Base-by-base conservation (phyloP, 2,113 vertebrate species). In the Gavia stellata region DNA sequence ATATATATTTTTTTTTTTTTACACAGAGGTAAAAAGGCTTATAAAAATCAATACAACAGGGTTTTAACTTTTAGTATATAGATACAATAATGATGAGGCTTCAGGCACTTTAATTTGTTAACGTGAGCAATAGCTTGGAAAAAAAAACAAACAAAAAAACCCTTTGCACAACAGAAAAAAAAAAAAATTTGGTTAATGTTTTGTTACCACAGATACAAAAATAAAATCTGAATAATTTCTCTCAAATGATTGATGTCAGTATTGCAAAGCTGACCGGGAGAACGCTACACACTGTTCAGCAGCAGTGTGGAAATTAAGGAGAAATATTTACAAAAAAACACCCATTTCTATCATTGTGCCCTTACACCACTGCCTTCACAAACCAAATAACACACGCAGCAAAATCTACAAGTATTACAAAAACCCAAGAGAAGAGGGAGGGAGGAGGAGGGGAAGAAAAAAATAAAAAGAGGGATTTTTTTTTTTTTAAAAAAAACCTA, bases 1-100 rank as follows among this genome's bases (percentile, higher is more conserved):
- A 99, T 99, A 99, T 99, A 99, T 99, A 98, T 98, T 98, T 98
- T 98, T 99, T 98, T 95, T 98, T 98, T 98, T 99, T 99, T 99
- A 98, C 98, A 99, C 98, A 98, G 98, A 99, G 98, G 99, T 99
- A 99, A 99, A 99, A 99, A 99, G 99, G 99, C 98, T 99, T 99
- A 99, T 99, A 98, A 98, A 98, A 98, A 98, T 98, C 98, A 98
- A 98, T 98, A 98, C 98, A 98, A 98, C 98, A 97, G 98, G 98
- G 97, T 98, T 98, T 98, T 96, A 97, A 97, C 98, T 98, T 97
- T 99, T 98, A 98, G 98, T 97, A 98, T 98, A 99, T 97, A 97
- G 98, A 97, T 98, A 98, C 98, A 98, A 98, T 98, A 98, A 98
- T 98, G 98, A 98, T 98, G 98, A 98, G 98, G 98, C 97, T 98